Evolutionary conservation across 2,888 invertebrate genomes (phyloP), one percentile per base, ranked within the genome.

Genomic region (Hylaea fasciaria): DNA sequence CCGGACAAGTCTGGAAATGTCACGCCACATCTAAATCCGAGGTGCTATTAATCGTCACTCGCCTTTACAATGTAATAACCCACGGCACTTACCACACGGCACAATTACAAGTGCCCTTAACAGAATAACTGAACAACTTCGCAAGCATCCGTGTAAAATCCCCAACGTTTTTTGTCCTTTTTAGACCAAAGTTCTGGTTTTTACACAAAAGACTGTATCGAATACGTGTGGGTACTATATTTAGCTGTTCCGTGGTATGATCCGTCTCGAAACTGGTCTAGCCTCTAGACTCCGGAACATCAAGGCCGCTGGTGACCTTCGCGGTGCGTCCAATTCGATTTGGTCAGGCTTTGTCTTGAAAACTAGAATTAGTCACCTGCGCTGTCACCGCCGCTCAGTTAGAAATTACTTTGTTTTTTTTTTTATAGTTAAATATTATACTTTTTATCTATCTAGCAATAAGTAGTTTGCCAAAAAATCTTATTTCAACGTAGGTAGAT

Each of bases 281-380:
- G 17, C 52, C 40, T 40, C 11, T 32, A 48, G 35, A 43, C 35
- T 16, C 39, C 35, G 46, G 35, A 9, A 12, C 44, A 2, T 17
- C 61, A 67, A 69, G 69, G 69, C 60, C 62, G 54, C 2, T n/a
- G 13, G 28, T 29, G 43, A 65, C 60, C 62, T 62, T 59, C 61
- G 37, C 65, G 46, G 47, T 16, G 46, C 3, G 7, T 37, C 54
- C 43, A 37, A 64, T 64, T 62, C 45, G 61, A 54, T 65, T 61
- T 50, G 60, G 59, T 62, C 57, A 53, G 46, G 62, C 61, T 66
- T 66, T 62, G 62, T 62, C 56, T 62, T 37, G n/a, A 47, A 62
- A 57, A 57, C 61, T 57, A 47, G 56, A 62, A 53, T 56, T 62
- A 44, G 51, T 55, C 43, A 52, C 35, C 39, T 39, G 50, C 32